Percentiles rank a stretch among this genome's conserved stretches.
Conservation (phyloP, 2,797 vertebrate species). For the Poeciliopsis gracilis region DNA sequence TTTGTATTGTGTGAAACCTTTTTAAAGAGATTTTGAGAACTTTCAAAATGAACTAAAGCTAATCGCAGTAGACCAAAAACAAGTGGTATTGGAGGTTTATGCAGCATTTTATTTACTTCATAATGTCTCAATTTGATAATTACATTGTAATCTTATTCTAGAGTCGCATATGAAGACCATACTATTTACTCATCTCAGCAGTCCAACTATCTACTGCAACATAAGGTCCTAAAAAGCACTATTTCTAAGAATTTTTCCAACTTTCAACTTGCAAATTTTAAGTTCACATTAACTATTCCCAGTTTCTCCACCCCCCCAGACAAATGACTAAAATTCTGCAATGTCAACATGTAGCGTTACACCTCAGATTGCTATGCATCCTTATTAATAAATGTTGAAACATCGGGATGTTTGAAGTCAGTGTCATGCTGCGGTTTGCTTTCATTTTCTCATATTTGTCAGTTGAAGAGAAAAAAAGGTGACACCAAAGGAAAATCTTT, state of each 20-base stretch:
- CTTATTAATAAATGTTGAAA: constrained; percentile 69
- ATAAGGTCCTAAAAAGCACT: background rate
- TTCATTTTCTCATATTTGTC: constrained; percentile 71
- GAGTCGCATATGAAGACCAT: background rate
- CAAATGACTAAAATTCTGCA: too few species aligned
- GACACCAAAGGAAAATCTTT: constrained; percentile 68
- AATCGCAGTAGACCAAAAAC: background rate
- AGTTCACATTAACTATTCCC: background rate
- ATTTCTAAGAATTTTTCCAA: background rate
- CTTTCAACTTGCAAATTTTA: too few species aligned
- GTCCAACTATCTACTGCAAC: background rate
- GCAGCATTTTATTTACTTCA: background rate
- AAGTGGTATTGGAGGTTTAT: background rate
- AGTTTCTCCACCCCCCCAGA: background rate
- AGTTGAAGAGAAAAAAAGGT: constrained; percentile 64
- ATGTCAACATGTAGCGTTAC: too few species aligned
- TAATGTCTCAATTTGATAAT: background rate
- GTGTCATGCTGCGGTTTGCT: constrained; percentile 64
- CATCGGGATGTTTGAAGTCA: constrained; percentile 68
- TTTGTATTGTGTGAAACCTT: background rate
- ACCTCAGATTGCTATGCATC: constrained; percentile 48
- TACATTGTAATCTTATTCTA: background rate
- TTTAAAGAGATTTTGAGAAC: background rate
- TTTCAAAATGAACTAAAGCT: background rate
- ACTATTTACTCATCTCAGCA: background rate